Conservation (phyloP, 2,113 vertebrate genomes). For the Scomber scombrus region DNA sequence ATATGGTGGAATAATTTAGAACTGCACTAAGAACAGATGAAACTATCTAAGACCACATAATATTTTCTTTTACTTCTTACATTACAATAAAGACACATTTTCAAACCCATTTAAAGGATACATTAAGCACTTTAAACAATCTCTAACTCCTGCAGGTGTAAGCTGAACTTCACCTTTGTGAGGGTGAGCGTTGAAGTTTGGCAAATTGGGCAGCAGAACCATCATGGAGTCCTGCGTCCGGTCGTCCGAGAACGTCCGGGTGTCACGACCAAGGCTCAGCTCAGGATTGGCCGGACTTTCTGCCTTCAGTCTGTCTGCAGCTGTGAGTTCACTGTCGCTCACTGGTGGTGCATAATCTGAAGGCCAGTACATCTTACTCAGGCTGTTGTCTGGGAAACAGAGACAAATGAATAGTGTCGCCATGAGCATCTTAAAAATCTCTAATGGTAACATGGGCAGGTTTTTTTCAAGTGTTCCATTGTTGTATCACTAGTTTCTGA, state of each 20-base stretch:
- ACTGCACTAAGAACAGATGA: no score
- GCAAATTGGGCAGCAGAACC: constrained; percentile 79
- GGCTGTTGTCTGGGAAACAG: constrained; percentile 24
- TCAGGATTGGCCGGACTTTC: constrained; percentile 68
- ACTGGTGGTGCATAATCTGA: constrained; percentile 82
- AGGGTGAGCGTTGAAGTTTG: constrained; percentile 82
- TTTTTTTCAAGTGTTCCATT: background rate
- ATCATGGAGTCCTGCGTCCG: constrained; percentile 64
- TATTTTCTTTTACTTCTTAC: no score
- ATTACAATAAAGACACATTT: no score
- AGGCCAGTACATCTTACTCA: constrained; percentile 84
- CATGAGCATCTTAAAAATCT: background rate
- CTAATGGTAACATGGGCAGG: background rate
- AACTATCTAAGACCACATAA: no score
- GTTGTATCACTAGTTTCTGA: background rate
- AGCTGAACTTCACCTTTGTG: constrained; percentile 86
- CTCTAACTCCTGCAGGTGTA: background rate
- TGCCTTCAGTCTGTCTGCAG: constrained; percentile 63
- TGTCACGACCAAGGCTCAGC: background rate
- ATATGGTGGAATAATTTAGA: no score
- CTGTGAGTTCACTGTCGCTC: constrained; percentile 74
- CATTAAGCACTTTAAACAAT: no score
- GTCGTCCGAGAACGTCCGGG: constrained; percentile 63
- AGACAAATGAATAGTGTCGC: no score
- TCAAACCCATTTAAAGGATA: no score